Evolutionary conservation across 2,888 invertebrate species (phyloP).

Genomic region (Acrobasis consociella): DNA sequence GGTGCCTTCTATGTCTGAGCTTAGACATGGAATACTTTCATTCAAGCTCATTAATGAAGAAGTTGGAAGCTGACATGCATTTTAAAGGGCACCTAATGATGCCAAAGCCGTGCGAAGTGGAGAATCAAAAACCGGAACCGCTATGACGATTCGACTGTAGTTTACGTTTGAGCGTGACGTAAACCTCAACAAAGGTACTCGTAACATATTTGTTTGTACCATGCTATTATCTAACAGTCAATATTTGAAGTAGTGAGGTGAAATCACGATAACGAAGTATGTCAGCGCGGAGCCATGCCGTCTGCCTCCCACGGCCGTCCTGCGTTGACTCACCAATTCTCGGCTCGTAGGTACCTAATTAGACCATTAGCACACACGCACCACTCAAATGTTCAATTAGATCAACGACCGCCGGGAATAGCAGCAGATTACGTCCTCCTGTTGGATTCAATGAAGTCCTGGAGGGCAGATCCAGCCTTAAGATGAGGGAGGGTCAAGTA

Average conservation of each 20-base stretch:
- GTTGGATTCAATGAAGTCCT: slow-evolving; percentile 55
- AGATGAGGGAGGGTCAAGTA: no score
- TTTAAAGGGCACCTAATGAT: no score
- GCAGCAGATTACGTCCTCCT: slow-evolving; percentile 65
- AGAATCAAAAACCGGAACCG: no score
- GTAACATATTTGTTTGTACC: background rate
- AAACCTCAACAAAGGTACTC: background rate
- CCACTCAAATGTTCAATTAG: slow-evolving; percentile 79
- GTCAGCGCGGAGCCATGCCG: slow-evolving; percentile 73
- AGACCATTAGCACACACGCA: slow-evolving; percentile 80
- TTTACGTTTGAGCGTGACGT: no score
- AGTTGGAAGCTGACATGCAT: no score
- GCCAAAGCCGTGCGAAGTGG: no score
- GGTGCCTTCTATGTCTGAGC: no score
- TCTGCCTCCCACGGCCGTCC: slow-evolving; percentile 79
- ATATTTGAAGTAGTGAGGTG: slow-evolving; percentile 33
- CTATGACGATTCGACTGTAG: no score
- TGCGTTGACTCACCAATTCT: slow-evolving; percentile 78
- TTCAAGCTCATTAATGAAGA: no score
- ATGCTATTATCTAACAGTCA: slow-evolving; percentile 10
- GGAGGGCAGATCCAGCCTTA: slow-evolving; percentile 32
- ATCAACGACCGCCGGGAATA: slow-evolving; percentile 74
- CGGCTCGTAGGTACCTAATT: slow-evolving; percentile 69
- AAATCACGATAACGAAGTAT: slow-evolving; percentile 49
- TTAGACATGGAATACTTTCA: no score